These are phyloP conservation scores for Diorhabda carinulata DNA, from an alignment of 1,140 invertebrate species.

Conservation along the genomic window DNA sequence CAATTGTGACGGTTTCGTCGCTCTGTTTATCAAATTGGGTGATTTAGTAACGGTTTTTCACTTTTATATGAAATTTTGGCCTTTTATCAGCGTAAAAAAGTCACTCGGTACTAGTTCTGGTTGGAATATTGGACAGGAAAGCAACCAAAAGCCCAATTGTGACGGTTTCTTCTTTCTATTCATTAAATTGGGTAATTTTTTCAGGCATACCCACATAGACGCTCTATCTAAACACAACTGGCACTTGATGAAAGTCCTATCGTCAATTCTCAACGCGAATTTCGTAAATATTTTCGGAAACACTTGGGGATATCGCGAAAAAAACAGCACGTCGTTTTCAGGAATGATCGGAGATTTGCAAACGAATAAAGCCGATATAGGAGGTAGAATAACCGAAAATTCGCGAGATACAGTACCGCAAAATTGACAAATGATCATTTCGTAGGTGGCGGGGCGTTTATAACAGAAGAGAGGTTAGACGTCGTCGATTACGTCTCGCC, in stretches of 20 bases:
- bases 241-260: conserved; percentile 51
- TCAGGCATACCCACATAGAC: conserved; percentile 53
- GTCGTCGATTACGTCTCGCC: conserved; percentile 56
- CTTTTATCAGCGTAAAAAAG: background rate
- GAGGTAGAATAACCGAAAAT: conserved; percentile 44
- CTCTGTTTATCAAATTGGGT: background rate
- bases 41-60: background rate
- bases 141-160: background rate
- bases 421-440: conserved; percentile 9
- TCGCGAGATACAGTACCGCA: too few species aligned
- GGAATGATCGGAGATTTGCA: conserved; percentile 59
- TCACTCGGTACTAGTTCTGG: background rate
- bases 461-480: conserved; percentile 53
- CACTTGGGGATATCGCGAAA: conserved; percentile 51
- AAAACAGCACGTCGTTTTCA: conserved; percentile 48
- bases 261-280: conserved; percentile 54
- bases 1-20: background rate
- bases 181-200: background rate
- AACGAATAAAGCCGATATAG: conserved; percentile 55
- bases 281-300: conserved; percentile 31
- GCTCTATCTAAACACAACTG: conserved; percentile 58
- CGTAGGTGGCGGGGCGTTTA: conserved; percentile 55
- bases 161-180: background rate
- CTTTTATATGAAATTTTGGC: background rate
- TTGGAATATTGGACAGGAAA: background rate